Evolutionary conservation across 2,888 invertebrate genomes (phyloP).

Genomic region (Epinotia nisella): DNA sequence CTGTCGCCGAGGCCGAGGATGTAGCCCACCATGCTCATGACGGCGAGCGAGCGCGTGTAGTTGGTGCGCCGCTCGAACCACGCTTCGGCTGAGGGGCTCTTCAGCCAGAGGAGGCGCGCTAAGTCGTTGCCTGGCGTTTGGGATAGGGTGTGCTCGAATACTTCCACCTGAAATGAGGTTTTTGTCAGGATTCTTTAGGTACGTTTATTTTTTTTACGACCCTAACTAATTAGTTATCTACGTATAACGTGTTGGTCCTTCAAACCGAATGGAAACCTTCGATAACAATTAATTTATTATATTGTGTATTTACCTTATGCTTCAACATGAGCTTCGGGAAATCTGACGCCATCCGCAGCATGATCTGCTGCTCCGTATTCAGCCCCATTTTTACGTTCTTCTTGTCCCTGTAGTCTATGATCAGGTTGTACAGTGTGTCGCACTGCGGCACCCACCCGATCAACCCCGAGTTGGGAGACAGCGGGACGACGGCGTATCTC

Average conservation of each 20-base stretch:
- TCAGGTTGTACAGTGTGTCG: constrained; percentile 98
- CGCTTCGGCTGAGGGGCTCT: constrained; percentile 98
- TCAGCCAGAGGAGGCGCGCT: constrained; percentile 96
- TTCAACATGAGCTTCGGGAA: constrained; percentile 98
- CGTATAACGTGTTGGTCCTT: neutral
- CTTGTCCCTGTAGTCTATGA: constrained; percentile 98
- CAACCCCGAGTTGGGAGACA: constrained; percentile 98
- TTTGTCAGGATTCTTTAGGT: neutral
- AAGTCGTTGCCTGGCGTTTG: constrained; percentile 98
- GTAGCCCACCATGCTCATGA: constrained; percentile 99
- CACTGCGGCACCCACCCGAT: constrained; percentile 99
- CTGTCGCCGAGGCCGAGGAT: constrained; percentile 99
- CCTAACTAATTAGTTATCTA: neutral
- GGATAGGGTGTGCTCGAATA: constrained; percentile 98
- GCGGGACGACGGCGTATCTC: constrained; percentile 98
- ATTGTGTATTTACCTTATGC: constrained; percentile 90
- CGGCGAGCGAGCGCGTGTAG: constrained; percentile 97
- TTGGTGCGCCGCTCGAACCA: constrained; percentile 99
- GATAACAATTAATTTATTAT: neutral
- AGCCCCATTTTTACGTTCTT: constrained; percentile 92
- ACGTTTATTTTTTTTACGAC: neutral
- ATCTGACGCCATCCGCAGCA: constrained; percentile 98
- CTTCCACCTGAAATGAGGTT: constrained; percentile 87
- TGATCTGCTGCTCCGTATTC: constrained; percentile 98
- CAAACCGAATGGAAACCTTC: neutral